Evolutionary conservation across 2,113 vertebrate species (phyloP).

Genomic region (Physeter macrocephalus): DNA sequence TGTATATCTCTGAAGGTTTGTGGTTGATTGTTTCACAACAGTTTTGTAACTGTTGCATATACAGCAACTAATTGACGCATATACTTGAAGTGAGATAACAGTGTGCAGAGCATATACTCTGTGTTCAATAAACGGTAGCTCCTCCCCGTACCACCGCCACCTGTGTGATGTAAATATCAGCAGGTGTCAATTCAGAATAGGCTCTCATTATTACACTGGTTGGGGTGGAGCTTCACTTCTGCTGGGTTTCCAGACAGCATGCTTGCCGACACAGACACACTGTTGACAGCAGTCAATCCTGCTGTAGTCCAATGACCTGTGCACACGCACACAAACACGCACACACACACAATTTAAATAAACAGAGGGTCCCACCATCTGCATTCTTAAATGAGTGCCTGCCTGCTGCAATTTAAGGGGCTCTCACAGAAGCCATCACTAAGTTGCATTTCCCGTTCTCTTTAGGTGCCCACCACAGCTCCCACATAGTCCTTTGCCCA

Average conservation of each 20-base stretch:
- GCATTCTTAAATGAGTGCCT: not conserved
- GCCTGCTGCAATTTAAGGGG: not conserved
- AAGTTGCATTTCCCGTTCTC: not conserved
- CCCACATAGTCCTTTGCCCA: not conserved
- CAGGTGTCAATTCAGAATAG: not conserved
- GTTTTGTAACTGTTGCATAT: not conserved
- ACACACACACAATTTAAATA: not conserved
- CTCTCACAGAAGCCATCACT: not conserved
- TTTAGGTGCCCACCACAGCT: not conserved
- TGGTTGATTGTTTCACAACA: not conserved
- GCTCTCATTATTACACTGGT: not conserved
- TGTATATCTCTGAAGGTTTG: not conserved
- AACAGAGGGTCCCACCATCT: not conserved
- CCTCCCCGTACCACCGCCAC: not conserved
- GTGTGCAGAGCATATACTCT: not conserved
- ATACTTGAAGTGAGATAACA: not conserved
- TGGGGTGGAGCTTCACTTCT: not conserved
- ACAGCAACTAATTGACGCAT: not conserved
- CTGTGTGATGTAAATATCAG: not conserved
- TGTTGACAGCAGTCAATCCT: not conserved
- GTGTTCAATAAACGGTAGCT: rapidly evolving
- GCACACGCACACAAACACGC: not conserved
- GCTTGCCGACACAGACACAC: rapidly evolving
- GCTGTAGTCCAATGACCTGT: not conserved
- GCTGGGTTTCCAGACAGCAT: not conserved